Conservation (phyloP, 2,113 vertebrate genomes). For the Tachysurus vachellii region DNA sequence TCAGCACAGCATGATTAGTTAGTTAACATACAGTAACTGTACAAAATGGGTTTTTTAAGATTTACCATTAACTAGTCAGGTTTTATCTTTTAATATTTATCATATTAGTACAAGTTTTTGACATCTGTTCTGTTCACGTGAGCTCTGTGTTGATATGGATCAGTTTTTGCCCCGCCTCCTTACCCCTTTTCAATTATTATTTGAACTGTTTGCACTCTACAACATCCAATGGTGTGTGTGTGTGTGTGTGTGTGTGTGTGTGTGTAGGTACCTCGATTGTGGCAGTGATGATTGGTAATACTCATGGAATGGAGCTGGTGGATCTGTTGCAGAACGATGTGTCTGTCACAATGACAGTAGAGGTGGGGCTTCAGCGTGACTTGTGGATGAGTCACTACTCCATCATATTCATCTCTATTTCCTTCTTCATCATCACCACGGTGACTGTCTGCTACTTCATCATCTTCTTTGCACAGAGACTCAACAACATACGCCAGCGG, state of each 20-base stretch:
- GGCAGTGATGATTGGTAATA: slow-evolving; percentile 83
- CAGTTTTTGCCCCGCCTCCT: too few relatives aligned
- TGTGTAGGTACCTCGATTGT: slow-evolving; percentile 78
- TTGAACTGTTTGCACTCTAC: background rate
- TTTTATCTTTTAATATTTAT: too few relatives aligned
- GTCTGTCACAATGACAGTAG: slow-evolving; percentile 79
- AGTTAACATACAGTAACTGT: too few relatives aligned
- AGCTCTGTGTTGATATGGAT: background rate
- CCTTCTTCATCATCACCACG: slow-evolving; percentile 84
- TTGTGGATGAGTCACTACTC: slow-evolving; percentile 83
- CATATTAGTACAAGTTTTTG: too few relatives aligned
- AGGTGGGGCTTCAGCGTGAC: slow-evolving; percentile 80
- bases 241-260: slow-evolving; percentile 35
- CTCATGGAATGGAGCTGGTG: slow-evolving; percentile 77
- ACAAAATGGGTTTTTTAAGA: too few relatives aligned
- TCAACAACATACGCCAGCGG: slow-evolving; percentile 74
- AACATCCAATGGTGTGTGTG: slow-evolving; percentile 2
- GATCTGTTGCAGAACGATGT: slow-evolving; percentile 63
- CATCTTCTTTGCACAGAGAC: slow-evolving; percentile 81
- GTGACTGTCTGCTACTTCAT: slow-evolving; percentile 85
- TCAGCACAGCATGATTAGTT: too few relatives aligned
- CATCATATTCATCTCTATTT: slow-evolving; percentile 83
- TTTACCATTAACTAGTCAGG: too few relatives aligned
- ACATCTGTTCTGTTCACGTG: background rate
- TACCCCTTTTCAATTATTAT: background rate